phyloP scores from a whole-genome alignment of 2,113 vertebrate species.

The Galeopterus variegatus region DNA sequence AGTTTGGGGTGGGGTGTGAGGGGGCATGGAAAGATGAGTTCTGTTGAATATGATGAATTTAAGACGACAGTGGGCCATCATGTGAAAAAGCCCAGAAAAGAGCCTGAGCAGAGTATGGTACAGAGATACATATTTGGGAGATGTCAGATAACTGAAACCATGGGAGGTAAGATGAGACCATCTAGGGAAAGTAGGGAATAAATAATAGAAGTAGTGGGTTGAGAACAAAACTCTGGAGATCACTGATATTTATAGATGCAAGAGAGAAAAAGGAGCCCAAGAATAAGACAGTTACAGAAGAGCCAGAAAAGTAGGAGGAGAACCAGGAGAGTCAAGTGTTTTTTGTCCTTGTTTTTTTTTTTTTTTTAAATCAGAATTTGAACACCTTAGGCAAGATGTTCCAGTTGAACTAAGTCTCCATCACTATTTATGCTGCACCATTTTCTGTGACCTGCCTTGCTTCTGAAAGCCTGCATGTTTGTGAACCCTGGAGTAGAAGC shows the following conservation, averaged over 20 bases:
- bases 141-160: conserved; percentile 32
- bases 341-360: neutral
- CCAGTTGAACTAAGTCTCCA: conserved; percentile 42
- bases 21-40: neutral
- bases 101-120: neutral
- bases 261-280: conserved; percentile 31
- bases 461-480: conserved; percentile 15
- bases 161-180: conserved; percentile 28
- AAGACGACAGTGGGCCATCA: neutral
- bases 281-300: conserved; percentile 46
- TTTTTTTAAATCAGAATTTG: conserved; percentile 54
- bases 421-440: neutral
- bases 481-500: conserved; percentile 1
- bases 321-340: conserved; percentile 33
- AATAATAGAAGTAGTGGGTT: conserved; percentile 54
- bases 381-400: conserved; percentile 40
- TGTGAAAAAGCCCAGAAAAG: neutral
- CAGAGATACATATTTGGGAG: conserved; percentile 19
- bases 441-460: conserved; percentile 18
- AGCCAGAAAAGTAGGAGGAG: neutral
- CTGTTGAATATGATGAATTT: conserved; percentile 25
- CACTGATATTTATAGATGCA: conserved; percentile 35
- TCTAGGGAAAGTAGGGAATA: conserved; percentile 38
- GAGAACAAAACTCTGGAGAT: conserved; percentile 58
- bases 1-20: neutral